Evolutionary conservation across 1,140 invertebrate species (phyloP).

Genomic region (Dufourea novaeangliae): DNA sequence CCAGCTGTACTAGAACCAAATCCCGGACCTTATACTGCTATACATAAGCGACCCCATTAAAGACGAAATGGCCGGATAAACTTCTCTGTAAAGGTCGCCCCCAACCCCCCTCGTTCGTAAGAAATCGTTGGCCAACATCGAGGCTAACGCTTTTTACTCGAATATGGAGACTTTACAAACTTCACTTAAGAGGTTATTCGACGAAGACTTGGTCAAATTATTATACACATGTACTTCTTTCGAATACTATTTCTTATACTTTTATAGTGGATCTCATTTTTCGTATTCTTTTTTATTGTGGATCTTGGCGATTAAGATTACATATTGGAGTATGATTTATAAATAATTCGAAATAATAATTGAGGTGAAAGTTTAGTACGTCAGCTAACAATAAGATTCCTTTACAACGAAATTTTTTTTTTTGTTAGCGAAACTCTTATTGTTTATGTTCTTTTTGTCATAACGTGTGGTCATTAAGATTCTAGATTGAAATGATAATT

Average conservation of each 20-base stretch:
- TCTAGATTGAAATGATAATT: too few species aligned
- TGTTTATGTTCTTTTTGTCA: too few species aligned
- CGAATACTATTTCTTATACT: slow-evolving; percentile 1
- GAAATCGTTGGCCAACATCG: neutral
- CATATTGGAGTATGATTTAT: neutral
- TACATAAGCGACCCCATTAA: neutral
- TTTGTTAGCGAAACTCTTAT: too few species aligned
- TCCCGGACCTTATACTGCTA: slow-evolving; percentile 13
- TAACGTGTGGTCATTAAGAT: too few species aligned
- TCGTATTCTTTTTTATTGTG: neutral
- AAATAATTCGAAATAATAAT: too few species aligned
- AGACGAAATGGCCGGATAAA: slow-evolving; percentile 27
- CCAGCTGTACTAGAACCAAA: neutral
- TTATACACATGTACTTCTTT: slow-evolving; percentile 1
- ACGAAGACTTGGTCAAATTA: neutral
- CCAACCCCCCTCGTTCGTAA: neutral
- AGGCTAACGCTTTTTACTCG: neutral
- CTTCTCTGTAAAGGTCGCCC: slow-evolving; percentile 12
- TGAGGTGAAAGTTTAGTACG: too few species aligned
- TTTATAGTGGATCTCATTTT: neutral
- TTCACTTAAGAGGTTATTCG: neutral
- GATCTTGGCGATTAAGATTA: neutral
- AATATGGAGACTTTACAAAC: neutral
- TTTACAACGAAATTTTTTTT: too few species aligned
- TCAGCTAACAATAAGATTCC: too few species aligned